phyloP scores from a whole-genome alignment of 2,797 vertebrate genomes.

The Catostomus latipinnis region DNA sequence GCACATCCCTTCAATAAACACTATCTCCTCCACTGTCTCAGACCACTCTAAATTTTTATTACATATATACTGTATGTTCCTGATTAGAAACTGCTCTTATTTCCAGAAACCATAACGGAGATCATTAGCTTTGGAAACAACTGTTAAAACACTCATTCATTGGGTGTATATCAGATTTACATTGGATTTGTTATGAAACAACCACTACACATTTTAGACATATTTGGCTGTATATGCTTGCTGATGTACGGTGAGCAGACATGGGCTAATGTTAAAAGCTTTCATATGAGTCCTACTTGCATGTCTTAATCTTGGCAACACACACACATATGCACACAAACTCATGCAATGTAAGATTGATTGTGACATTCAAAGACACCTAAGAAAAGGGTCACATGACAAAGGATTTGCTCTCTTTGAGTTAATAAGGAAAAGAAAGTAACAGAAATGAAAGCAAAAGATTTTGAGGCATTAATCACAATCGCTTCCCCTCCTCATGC shows the following conservation, averaged over 20 bases:
- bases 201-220: not conserved
- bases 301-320: not conserved
- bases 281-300: not conserved
- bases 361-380: not conserved
- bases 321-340: not conserved
- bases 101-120: constrained; percentile 17
- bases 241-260: not conserved
- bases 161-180: not conserved
- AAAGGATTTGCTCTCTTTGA: constrained; percentile 37
- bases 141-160: not conserved
- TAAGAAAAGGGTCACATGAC: constrained; percentile 7
- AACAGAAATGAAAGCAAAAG: constrained; percentile 16
- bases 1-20: constrained; percentile 36
- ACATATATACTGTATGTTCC: not conserved
- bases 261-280: not conserved
- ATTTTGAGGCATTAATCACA: constrained; percentile 39
- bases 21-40: constrained; percentile 24
- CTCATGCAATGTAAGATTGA: not conserved
- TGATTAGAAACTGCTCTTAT: constrained; percentile 21
- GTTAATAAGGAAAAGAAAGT: constrained; percentile 29
- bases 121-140: not conserved
- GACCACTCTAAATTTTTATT: constrained; percentile 38
- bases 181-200: not conserved
- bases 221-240: not conserved
- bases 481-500: constrained; percentile 21